phyloP scores from a whole-genome alignment of 2,797 vertebrate species.

The Cynopterus sphinx region DNA sequence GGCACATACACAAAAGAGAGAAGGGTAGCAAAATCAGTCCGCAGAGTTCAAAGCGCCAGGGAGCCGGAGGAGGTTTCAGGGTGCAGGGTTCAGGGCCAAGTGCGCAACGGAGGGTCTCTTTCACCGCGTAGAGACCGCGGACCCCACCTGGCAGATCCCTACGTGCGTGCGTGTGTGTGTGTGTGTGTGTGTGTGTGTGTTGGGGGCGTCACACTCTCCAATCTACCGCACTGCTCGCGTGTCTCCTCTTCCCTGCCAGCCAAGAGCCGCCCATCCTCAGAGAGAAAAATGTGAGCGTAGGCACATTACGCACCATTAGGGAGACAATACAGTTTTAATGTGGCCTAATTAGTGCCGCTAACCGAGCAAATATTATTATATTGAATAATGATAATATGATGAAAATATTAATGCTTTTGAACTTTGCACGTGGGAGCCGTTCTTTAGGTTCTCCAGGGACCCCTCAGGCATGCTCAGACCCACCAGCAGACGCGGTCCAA shows the following conservation, averaged over 20 bases:
- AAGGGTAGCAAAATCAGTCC: constrained; percentile 46
- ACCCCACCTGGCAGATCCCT: not conserved
- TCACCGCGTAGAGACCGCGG: not conserved
- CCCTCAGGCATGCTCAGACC: constrained; percentile 12
- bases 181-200: not conserved
- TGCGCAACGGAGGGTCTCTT: not conserved
- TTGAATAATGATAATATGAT: constrained; percentile 80
- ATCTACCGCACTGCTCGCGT: not conserved
- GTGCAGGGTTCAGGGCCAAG: not conserved
- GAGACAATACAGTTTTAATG: constrained; percentile 78
- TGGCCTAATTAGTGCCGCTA: constrained; percentile 80
- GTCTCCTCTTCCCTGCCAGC: constrained; percentile 16
- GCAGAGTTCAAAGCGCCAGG: constrained; percentile 51
- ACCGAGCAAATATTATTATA: constrained; percentile 81
- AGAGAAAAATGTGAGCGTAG: constrained; percentile 70
- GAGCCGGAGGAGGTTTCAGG: not conserved
- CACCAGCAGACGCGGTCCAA: not conserved
- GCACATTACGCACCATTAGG: constrained; percentile 76
- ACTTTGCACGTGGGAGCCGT: constrained; percentile 74
- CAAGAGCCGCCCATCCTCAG: constrained; percentile 49
- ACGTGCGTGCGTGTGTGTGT: not conserved
- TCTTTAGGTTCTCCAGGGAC: constrained; percentile 61
- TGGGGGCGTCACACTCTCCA: not conserved
- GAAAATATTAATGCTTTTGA: constrained; percentile 80
- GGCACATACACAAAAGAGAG: not conserved